Conservation (phyloP, 2,888 invertebrate genomes). For the Drosophila austrosaltans region DNA sequence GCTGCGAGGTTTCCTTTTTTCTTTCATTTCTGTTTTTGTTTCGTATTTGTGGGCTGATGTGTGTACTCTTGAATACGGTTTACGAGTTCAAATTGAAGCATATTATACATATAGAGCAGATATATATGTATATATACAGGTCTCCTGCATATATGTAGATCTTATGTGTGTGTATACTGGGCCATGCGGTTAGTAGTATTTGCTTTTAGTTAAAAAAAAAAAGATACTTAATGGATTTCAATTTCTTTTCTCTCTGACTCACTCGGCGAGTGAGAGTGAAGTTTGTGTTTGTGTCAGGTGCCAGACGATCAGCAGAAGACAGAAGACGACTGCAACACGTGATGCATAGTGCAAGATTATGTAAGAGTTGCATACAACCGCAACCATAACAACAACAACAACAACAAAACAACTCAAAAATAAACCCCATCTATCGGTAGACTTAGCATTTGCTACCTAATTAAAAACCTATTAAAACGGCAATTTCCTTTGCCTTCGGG, state of each 20-base stretch:
- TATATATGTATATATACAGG: slow-evolving; percentile 21
- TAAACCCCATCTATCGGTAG: neutral
- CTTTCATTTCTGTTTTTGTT: slow-evolving; percentile 16
- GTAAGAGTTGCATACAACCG: slow-evolving; percentile 49
- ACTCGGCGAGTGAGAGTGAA: neutral
- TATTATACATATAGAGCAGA: slow-evolving; percentile 10
- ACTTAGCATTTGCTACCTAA: slow-evolving; percentile 52
- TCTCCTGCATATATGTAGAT: slow-evolving; percentile 18
- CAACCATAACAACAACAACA: slow-evolving; percentile 8
- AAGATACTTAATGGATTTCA: slow-evolving; percentile 76
- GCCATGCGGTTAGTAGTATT: slow-evolving; percentile 77
- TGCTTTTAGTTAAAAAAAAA: slow-evolving; percentile 71
- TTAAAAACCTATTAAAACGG: slow-evolving; percentile 58
- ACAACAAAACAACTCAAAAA: slow-evolving; percentile 16
- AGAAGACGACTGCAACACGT: slow-evolving; percentile 44
- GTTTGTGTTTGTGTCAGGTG: slow-evolving; percentile 60
- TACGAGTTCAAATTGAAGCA: slow-evolving; percentile 66
- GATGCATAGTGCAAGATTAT: slow-evolving; percentile 52
- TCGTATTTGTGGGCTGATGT: slow-evolving; percentile 22
- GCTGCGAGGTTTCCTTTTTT: slow-evolving; percentile 24
- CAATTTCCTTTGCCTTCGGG: slow-evolving; percentile 40
- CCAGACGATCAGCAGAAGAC: slow-evolving; percentile 48
- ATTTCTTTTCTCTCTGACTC: slow-evolving; percentile 42
- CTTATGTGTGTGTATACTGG: slow-evolving; percentile 56
- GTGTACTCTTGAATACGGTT: slow-evolving; percentile 74